Evolutionary conservation across 2,888 invertebrate species (phyloP).

Genomic region (Prosopocoilus inquinatus): DNA sequence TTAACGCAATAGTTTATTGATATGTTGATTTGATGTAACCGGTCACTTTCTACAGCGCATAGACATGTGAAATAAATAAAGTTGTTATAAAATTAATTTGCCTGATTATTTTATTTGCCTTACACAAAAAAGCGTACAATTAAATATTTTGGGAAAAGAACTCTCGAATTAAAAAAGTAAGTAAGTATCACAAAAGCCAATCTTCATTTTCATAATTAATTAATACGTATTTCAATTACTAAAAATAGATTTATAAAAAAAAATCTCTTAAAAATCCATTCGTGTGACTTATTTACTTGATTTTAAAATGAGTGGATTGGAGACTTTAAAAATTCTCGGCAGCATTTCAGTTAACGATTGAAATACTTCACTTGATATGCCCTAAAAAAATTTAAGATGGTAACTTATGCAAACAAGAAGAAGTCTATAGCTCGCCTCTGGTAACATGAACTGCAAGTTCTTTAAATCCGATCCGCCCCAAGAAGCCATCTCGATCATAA

Average conservation of each 20-base stretch:
- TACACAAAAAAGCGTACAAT: no score
- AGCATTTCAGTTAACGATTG: conserved; percentile 81
- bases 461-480: conserved; percentile 89
- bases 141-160: no score
- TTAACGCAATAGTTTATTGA: conserved; percentile 13
- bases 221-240: no score
- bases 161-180: no score
- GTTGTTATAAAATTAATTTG: conserved; percentile 25
- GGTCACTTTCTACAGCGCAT: conserved; percentile 23
- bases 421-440: conserved; percentile 58
- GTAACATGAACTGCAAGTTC: conserved; percentile 83
- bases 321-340: conserved; percentile 88
- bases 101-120: no score
- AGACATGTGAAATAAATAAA: conserved; percentile 28
- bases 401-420: conserved; percentile 7
- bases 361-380: conserved; percentile 81
- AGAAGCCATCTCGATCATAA: conserved; percentile 97
- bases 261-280: no score
- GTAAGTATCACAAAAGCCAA: no score
- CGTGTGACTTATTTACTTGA: conserved; percentile 29
- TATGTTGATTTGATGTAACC: conserved; percentile 10
- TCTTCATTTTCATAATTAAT: no score
- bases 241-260: no score
- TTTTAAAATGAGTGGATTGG: conserved; percentile 86
- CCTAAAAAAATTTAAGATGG: conserved; percentile 51